Evolutionary conservation across 2,888 invertebrate species (phyloP), one percentile per base, ranked within the genome.

Genomic region (Drosophila mimica): DNA sequence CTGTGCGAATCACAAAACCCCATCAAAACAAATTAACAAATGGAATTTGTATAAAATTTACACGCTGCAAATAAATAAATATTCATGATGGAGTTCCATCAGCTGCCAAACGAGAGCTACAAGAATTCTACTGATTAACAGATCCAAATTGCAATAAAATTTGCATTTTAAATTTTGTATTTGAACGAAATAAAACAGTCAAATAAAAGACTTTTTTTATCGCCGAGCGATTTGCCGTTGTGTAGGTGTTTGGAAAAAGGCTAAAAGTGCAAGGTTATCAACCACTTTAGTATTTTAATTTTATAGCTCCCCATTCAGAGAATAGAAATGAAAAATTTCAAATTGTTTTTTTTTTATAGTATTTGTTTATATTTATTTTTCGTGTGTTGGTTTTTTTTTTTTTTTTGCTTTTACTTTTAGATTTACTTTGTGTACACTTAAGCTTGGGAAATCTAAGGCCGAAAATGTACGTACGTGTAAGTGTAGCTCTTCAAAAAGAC

Each of bases 381-480:
- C 34, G 64, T 74, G 78, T 66, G 70, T 76, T 57, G 31, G 15
- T 52, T 66, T 70, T 70, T 57, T 74, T 66, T 74, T 65, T 63
- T 61, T 52, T 59, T 63, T 69, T 61, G 52, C 43, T 40, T 61
- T 72, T 77, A 54, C 53, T 61, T 76, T 63, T 70, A 52, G 76
- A 68, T 76, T 76, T 76, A 76, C 52, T 66, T 71, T 70, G 76
- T 73, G 64, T 83, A 74, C 80, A 62, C 71, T 90, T 88, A 88
- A 88, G 89, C 87, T 79, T 74, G 79, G 66, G 54, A 81, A 79
- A 73, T 86, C 88, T 88, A 88, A 88, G 88, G 88, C 88, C 90
- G 72, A 90, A 88, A 83, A 79, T 88, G 75, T 79, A 84, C 74
- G 76, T 85, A 85, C 83, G 81, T 88, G 85, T 88, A 78, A 85